Conservation (phyloP, 1,140 invertebrate genomes). For the Periplaneta americana region DNA sequence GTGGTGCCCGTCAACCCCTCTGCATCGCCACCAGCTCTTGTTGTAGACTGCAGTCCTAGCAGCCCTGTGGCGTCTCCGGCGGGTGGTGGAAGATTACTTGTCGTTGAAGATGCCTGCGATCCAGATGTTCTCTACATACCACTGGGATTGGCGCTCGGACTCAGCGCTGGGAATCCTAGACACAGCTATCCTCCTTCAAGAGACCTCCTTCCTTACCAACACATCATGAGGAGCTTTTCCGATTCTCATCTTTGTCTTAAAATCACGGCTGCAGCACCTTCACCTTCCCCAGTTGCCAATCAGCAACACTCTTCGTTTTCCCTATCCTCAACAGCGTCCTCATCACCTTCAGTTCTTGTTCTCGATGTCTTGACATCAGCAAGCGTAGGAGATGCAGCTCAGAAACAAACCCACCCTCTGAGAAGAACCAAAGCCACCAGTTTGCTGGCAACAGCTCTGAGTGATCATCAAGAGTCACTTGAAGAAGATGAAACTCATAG, state of each 20-base stretch:
- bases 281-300: constrained; percentile 21
- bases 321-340: constrained; percentile 47
- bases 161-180: constrained; percentile 44
- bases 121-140: constrained; percentile 64
- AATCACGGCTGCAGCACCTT: constrained; percentile 46
- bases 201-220: constrained; percentile 60
- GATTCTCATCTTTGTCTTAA: constrained; percentile 66
- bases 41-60: background rate
- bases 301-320: constrained; percentile 35
- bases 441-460: constrained; percentile 18
- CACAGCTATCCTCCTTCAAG: constrained; percentile 61
- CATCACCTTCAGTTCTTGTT: constrained; percentile 42
- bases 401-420: constrained; percentile 35
- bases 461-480: background rate
- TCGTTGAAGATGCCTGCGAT: constrained; percentile 34
- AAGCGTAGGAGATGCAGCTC: constrained; percentile 16
- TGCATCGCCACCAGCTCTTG: background rate
- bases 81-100: background rate
- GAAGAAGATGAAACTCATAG: constrained; percentile 9
- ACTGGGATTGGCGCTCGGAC: constrained; percentile 54
- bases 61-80: background rate
- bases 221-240: constrained; percentile 64
- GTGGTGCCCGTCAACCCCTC: background rate
- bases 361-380: constrained; percentile 42
- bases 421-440: constrained; percentile 38